Base-by-base conservation (phyloP, 1,140 invertebrate species). In the Euborellia annulipes region DNA sequence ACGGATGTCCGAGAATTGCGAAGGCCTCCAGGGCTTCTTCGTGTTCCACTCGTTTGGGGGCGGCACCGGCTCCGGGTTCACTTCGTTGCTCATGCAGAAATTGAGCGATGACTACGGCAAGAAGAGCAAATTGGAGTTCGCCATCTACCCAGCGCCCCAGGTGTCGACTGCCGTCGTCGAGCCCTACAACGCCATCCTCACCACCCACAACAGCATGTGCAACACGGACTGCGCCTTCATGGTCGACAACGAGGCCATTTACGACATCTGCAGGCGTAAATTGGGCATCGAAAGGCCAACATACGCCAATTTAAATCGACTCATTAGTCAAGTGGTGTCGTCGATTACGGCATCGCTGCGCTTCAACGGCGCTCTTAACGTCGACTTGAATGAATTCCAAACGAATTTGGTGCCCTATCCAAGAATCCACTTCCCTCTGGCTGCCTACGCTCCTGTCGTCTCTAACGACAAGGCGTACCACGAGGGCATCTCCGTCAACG, bases 191-290 rank as follows among this genome's bases (percentile, higher is more conserved):
- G 76, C 80, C 2, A 71, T 87, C 47, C 62, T 87, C 18, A 82
- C 79, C 16, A 83, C 82, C 0, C 82, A 85, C 55, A 76, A 75
- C 3, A 84, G 79, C 17, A 63, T 86, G 47, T 75, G 80, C 47
- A 75, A 83, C 54, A 81, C 77, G 3, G 81, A 83, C 61, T 85
- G 82, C 55, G 76, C 79, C 3, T 85, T 88, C 54, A 82, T 85
- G 71, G 78, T 87, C 13, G 83, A 87, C 66, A 82, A 87, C 57
- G 84, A 88, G 57, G 85, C 84, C 40, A 85, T 90, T 48, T 80
- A 79, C 55, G 75, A 81, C 50, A 78, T 82, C 52, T 81, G 78
- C 54, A 60, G 66, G 3, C 57, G 70, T 16, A 76, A 75, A 36
- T 55, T 78, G 30, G 67, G 66, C 60, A 71, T 80, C 36, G 70